Base-by-base conservation (phyloP, 2,888 invertebrate species). In the Chymomyza fuscimana region DNA sequence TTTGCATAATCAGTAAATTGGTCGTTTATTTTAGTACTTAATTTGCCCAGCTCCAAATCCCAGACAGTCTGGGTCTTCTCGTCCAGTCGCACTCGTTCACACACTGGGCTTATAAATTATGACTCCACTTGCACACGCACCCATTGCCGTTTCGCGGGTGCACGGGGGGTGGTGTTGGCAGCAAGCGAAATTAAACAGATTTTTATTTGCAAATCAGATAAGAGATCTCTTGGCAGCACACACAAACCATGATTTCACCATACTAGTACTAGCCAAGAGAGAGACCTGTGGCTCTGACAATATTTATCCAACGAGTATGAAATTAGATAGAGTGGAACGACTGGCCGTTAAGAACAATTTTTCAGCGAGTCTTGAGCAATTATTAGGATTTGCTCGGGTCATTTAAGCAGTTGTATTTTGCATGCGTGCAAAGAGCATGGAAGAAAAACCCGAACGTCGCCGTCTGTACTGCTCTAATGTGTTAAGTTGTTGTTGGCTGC, bases 1-100 rank as follows among this genome's bases (percentile, higher is more conserved):
- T 87, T 86, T 80, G 83, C 78, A 86, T 88, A 88, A 88, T 88
- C 88, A 89, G 88, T 81, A 89, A 89, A 88, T 87, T 88, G 87
- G 80, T 79, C 89, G 80, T 89, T 89, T 87, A 89, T 89, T 89
- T 81, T 77, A 80, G 81, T 89, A 81, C 80, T 80, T 88, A 86
- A 87, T 89, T 87, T 82, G 81, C 78, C 40, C 54, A 61, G 22
- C n/a, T 50, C 40, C 52, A n/a, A 22, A 65, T 46, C 25, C 16
- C 60, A n/a, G 50, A 16, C 22, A 61, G 40, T 12, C 40, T 46
- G 40, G 4, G 1, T 46, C 12, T 12, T 46, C 40, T 46, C 40
- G 7, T 7, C 10, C 40, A 40, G 64, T 51, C 65, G 63, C 78
- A 67, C 73, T 61, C 69, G 67, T 73, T 70, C 65, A 76, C 65